A percentile compares a stretch with the other conserved stretches of the same genome.
Evolutionary conservation across 92 coral and sea anemone species (phyloP).

Genomic region (Palythoa heliodiscus): DNA sequence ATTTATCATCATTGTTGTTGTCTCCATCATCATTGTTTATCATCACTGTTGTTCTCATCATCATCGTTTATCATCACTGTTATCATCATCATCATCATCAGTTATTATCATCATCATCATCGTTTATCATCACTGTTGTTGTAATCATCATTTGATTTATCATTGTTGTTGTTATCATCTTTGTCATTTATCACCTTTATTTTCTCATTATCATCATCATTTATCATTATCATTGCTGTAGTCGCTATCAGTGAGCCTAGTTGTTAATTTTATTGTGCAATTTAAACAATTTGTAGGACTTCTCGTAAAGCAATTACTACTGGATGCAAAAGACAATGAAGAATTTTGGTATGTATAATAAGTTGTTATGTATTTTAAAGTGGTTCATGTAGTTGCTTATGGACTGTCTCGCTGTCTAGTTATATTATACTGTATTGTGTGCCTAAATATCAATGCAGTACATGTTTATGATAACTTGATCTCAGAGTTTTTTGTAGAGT

Average conservation of each 20-base stretch:
- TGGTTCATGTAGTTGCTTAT: too few species aligned
- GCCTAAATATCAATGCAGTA: too few species aligned
- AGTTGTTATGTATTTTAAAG: background rate
- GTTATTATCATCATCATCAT: background rate
- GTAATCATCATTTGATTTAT: too few species aligned
- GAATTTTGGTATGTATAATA: slow-evolving; percentile 60
- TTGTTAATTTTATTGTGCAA: background rate
- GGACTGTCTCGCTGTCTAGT: too few species aligned
- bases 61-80: background rate
- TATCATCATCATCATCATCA: background rate
- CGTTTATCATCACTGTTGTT: too few species aligned
- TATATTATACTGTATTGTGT: too few species aligned
- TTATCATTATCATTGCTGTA: too few species aligned
- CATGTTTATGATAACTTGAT: background rate
- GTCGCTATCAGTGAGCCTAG: background rate
- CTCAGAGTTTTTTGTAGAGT: too few species aligned
- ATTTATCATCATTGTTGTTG: background rate
- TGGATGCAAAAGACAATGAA: slow-evolving; percentile 67
- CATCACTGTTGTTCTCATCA: background rate
- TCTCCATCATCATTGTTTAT: background rate
- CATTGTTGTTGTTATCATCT: background rate
- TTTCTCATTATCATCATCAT: background rate
- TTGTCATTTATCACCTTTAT: background rate
- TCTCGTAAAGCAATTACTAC: slow-evolving; percentile 84
- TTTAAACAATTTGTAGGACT: slow-evolving; percentile 56